These are phyloP conservation scores for Allolobophora icterica DNA, from an alignment of 2,888 invertebrate species.

Conservation along the genomic window DNA sequence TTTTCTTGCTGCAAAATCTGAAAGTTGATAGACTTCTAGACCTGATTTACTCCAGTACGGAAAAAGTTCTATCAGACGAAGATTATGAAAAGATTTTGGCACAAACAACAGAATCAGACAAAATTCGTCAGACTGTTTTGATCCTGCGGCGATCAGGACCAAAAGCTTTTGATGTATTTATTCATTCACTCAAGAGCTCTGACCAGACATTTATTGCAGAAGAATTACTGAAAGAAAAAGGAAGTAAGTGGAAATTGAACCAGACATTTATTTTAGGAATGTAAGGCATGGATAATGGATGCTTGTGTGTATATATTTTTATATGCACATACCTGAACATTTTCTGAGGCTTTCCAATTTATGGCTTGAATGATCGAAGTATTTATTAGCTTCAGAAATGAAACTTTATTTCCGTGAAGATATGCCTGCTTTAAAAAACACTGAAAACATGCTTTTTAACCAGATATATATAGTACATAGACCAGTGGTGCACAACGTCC, in stretches of 20 bases:
- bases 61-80: neutral
- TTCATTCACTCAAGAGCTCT: neutral
- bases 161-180: neutral
- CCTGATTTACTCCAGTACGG: neutral
- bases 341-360: no score
- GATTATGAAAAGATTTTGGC: neutral
- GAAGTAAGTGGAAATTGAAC: constrained; percentile 17
- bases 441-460: no score
- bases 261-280: neutral
- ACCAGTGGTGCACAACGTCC: no score
- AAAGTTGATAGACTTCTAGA: neutral
- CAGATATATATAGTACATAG: no score
- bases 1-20: neutral
- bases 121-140: neutral
- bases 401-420: no score
- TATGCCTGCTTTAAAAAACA: no score
- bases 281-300: no score
- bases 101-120: neutral
- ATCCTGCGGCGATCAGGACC: neutral
- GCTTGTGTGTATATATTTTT: no score
- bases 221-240: neutral
- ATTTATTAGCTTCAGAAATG: no score
- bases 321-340: no score
- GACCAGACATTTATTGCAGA: neutral
- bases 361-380: no score